Conservation (phyloP, 2,113 vertebrate genomes). For the Theristicus caerulescens region DNA sequence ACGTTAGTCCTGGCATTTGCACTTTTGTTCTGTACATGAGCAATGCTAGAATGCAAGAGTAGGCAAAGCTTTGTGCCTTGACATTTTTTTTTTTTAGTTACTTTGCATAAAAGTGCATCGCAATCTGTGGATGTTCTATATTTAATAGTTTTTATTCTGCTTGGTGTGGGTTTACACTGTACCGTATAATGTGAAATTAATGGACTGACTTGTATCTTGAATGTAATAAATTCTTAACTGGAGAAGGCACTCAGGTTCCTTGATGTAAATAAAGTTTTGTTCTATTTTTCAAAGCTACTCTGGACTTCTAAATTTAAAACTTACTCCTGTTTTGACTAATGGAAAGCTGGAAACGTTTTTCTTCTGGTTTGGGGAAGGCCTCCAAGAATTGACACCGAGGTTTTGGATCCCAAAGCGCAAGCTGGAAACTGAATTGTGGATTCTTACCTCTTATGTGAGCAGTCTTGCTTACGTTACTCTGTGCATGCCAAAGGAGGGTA, state of each 20-base stretch:
- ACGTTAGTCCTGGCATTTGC: background rate
- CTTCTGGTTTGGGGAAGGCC: background rate
- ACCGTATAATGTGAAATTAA: background rate
- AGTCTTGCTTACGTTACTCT: background rate
- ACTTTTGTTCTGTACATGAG: background rate
- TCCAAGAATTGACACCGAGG: background rate
- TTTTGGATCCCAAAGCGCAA: background rate
- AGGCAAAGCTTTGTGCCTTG: background rate
- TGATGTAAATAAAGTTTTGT: constrained; percentile 41
- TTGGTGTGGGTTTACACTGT: background rate
- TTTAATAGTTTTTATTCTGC: background rate
- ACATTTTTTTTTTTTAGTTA: background rate
- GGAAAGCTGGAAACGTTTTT: background rate
- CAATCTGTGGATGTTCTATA: background rate
- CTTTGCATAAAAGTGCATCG: background rate
- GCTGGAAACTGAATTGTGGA: background rate
- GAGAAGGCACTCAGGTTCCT: constrained; percentile 13
- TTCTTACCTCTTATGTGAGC: background rate
- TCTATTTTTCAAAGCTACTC: constrained; percentile 43
- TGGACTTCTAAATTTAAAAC: background rate
- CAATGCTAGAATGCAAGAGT: background rate
- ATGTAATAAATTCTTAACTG: constrained; percentile 12
- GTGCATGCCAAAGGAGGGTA: background rate
- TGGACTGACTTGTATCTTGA: background rate
- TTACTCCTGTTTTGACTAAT: background rate